A percentile compares a stretch with the other conserved stretches of the same genome.
These are phyloP conservation scores for Circaetus cinerascens DNA, from an alignment of 2,113 vertebrate species.

Conservation along the genomic window DNA sequence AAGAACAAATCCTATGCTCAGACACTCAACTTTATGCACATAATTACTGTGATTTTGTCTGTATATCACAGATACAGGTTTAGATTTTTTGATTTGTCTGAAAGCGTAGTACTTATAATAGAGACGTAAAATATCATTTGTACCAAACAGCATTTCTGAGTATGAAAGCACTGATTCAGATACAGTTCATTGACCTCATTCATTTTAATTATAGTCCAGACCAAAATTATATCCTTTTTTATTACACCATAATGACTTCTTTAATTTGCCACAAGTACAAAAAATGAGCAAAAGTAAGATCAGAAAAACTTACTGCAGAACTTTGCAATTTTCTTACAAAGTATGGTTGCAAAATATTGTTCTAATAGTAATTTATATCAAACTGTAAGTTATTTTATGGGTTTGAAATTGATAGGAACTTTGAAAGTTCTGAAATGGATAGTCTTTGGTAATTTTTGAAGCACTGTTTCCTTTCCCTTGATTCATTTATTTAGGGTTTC, in stretches of 20 bases:
- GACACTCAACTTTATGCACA: neutral
- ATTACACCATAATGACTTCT: neutral
- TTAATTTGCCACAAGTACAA: neutral
- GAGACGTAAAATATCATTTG: neutral
- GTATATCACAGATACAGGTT: neutral
- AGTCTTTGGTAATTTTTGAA: neutral
- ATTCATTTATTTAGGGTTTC: neutral
- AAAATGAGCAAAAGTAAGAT: neutral
- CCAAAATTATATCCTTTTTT: neutral
- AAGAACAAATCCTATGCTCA: neutral
- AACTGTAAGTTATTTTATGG: neutral
- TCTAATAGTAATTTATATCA: neutral
- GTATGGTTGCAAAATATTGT: neutral
- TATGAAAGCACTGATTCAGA: neutral
- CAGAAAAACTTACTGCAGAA: neutral
- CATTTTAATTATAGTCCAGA: neutral
- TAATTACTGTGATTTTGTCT: neutral
- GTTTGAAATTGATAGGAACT: neutral
- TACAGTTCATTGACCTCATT: neutral
- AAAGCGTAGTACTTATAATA: neutral
- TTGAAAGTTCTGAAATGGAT: neutral
- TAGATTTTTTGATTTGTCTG: neutral
- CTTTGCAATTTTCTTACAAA: neutral
- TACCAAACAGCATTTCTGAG: neutral
- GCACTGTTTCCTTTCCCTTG: neutral